Percentiles rank a stretch among this genome's conserved stretches.
These are phyloP conservation scores for Bos indicus DNA, from an alignment of 2,113 vertebrate species.

Conservation along the genomic window DNA sequence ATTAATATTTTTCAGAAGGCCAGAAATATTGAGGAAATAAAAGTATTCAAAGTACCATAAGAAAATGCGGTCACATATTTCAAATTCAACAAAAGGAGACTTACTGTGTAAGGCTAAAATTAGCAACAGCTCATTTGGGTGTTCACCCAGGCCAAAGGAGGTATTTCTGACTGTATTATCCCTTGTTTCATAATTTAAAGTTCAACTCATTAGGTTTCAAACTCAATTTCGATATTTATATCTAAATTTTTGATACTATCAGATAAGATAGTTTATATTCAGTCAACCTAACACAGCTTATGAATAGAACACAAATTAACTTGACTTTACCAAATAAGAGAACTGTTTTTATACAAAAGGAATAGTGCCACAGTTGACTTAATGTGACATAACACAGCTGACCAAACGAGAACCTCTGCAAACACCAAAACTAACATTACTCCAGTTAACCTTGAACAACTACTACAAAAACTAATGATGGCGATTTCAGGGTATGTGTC, in stretches of 20 bases:
- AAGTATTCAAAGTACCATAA: not conserved
- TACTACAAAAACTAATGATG: not conserved
- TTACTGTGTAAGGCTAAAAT: not conserved
- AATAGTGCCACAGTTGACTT: not conserved
- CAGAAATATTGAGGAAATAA: not conserved
- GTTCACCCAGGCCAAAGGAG: not conserved
- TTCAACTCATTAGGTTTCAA: constrained; percentile 23
- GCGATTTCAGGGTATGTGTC: not conserved
- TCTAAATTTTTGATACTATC: not conserved
- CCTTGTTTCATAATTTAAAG: not conserved
- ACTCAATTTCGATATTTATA: not conserved
- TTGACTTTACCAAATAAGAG: not conserved
- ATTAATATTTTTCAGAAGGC: not conserved
- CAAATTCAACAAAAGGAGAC: constrained; percentile 13
- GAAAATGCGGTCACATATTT: not conserved
- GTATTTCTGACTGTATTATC: not conserved
- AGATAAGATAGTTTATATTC: constrained; percentile 11
- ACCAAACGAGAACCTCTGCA: not conserved
- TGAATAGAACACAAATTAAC: constrained; percentile 26
- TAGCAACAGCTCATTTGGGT: constrained; percentile 1
- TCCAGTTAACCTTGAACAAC: not conserved
- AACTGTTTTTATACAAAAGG: not conserved
- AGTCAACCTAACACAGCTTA: not conserved
- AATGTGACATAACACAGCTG: not conserved
- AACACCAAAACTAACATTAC: not conserved